Conservation (phyloP, 2,888 invertebrate genomes). For the Heteromurus nitidus region DNA sequence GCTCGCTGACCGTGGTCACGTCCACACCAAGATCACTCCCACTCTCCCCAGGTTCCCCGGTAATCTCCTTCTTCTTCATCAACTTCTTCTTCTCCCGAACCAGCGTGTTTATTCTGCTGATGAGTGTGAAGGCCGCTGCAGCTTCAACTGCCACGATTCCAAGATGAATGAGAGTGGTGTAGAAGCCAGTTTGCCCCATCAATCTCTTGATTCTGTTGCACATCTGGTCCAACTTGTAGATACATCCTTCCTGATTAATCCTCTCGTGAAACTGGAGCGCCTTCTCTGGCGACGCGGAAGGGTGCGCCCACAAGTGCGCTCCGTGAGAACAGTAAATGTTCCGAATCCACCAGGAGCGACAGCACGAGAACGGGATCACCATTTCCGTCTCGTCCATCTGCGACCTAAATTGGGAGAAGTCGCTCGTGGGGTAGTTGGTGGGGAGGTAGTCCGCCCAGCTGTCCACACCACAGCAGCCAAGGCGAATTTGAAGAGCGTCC, state of each 20-base stretch:
- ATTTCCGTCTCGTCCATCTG: constrained; percentile 46
- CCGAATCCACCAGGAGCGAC: constrained; percentile 60
- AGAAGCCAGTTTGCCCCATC: constrained; percentile 28
- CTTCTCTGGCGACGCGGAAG: constrained; percentile 6
- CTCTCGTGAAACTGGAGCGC: constrained; percentile 51
- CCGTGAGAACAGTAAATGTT: constrained; percentile 60
- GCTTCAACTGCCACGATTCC: background rate
- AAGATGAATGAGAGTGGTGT: constrained; percentile 27
- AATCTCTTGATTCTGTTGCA: constrained; percentile 39
- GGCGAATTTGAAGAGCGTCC: constrained; percentile 30
- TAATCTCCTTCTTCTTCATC: constrained; percentile 32
- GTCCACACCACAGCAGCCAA: constrained; percentile 56
- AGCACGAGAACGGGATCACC: constrained; percentile 60
- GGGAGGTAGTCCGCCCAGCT: constrained; percentile 60
- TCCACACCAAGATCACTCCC: background rate
- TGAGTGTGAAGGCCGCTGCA: constrained; percentile 25
- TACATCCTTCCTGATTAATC: constrained; percentile 56
- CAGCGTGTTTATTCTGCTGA: constrained; percentile 23
- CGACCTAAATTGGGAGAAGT: constrained; percentile 11
- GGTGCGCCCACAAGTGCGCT: constrained; percentile 58
- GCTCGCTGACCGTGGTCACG: background rate
- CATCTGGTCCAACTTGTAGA: constrained; percentile 38
- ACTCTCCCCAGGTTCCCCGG: background rate
- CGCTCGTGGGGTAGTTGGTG: background rate
- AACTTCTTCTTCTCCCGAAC: constrained; percentile 40